Percentiles rank a stretch among this genome's conserved stretches.
phyloP scores from a whole-genome alignment of 2,113 vertebrate species.

The Aegypius monachus region DNA sequence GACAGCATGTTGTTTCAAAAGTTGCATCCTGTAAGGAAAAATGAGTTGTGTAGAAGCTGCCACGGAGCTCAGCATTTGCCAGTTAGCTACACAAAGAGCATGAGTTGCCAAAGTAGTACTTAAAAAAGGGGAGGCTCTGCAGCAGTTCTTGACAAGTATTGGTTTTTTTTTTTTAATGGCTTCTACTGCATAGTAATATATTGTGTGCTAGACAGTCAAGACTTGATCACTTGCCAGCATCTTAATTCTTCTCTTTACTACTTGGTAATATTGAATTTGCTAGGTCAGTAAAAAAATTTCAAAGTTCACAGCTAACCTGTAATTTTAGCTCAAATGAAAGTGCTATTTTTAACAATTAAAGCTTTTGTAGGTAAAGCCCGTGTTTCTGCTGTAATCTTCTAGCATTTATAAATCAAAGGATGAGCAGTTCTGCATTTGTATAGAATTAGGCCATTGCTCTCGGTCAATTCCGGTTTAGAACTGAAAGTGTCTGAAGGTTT shows the following conservation, averaged over 20 bases:
- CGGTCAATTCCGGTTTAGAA: background rate
- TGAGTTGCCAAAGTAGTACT: background rate
- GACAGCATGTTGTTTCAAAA: background rate
- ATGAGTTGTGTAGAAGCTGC: background rate
- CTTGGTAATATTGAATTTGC: background rate
- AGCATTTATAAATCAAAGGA: background rate
- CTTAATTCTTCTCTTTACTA: background rate
- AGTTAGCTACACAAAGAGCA: background rate
- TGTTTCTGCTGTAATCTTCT: background rate
- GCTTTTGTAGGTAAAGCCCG: background rate
- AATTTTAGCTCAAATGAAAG: background rate
- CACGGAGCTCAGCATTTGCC: background rate
- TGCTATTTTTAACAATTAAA: background rate
- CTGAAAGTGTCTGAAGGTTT: background rate
- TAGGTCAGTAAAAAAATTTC: background rate
- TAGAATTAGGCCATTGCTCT: background rate
- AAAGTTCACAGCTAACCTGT: background rate
- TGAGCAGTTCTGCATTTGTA: background rate
- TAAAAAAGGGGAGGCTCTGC: background rate
- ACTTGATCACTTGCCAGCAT: background rate
- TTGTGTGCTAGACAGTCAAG: background rate
- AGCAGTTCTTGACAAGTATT: background rate
- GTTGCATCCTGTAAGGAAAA: background rate
- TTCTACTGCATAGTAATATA: slow-evolving; percentile 34
- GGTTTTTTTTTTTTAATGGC: slow-evolving; percentile 9